Conservation (phyloP, 2,888 invertebrate genomes). For the Pemphredon lugubris region DNA sequence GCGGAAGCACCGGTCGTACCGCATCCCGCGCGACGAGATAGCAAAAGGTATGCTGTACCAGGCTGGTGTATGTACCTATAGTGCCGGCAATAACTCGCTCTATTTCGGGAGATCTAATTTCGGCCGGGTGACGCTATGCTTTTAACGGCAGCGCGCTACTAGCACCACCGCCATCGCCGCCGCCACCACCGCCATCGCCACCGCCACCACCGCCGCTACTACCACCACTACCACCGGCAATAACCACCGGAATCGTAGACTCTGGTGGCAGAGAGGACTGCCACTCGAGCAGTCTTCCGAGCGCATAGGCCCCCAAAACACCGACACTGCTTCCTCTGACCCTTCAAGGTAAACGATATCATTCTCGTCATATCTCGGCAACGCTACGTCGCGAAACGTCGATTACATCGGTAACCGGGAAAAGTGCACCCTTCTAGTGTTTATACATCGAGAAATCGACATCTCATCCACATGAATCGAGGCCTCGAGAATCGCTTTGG, state of each 20-base stretch:
- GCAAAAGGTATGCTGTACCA: conserved; percentile 53
- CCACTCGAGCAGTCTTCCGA: conserved; percentile 75
- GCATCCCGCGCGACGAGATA: conserved; percentile 35
- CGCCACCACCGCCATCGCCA: conserved; percentile 47
- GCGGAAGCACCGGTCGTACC: conserved; percentile 49
- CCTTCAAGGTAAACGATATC: conserved; percentile 71
- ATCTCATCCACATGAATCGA: no score
- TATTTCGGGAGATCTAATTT: conserved; percentile 80
- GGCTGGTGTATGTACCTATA: conserved; percentile 53
- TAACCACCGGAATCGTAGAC: conserved; percentile 61
- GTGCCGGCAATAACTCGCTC: conserved; percentile 65
- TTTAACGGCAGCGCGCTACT: conserved; percentile 68
- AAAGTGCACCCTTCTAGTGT: no score
- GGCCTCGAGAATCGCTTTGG: no score
- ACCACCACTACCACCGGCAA: conserved; percentile 49
- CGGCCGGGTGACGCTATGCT: conserved; percentile 79
- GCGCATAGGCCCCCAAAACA: conserved; percentile 73
- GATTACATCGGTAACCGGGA: not conserved
- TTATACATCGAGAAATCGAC: no score
- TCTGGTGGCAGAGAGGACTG: conserved; percentile 52
- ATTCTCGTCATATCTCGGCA: not conserved
- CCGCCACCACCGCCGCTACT: conserved; percentile 39
- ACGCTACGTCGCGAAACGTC: not conserved
- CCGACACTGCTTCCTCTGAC: conserved; percentile 70
- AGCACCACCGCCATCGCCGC: conserved; percentile 38